A percentile compares a stretch with the other conserved stretches of the same genome.
These are phyloP conservation scores for Plagiodera versicolora DNA, from an alignment of 2,888 invertebrate genomes.

Conservation along the genomic window DNA sequence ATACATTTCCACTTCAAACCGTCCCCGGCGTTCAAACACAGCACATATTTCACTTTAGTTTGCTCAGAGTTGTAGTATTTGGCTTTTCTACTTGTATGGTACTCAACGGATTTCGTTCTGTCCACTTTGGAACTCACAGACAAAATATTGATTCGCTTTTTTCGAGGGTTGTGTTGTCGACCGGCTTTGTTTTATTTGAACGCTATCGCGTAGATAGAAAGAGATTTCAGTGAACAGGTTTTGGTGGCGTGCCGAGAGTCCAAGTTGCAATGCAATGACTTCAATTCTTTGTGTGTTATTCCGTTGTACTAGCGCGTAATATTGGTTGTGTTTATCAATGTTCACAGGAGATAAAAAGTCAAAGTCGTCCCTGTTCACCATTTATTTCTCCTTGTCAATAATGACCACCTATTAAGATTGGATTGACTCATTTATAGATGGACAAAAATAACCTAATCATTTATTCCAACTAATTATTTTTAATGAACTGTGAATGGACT, in stretches of 20 bases:
- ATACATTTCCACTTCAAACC: slow-evolving; percentile 5
- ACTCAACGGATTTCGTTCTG: slow-evolving; percentile 39
- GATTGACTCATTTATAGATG: slow-evolving; percentile 10
- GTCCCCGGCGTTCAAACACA: slow-evolving; percentile 11
- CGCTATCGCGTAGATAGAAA: background rate
- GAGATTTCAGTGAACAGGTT: background rate
- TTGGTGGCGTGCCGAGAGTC: background rate
- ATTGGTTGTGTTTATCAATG: background rate
- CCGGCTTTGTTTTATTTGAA: slow-evolving; percentile 20
- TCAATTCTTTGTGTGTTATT: no score
- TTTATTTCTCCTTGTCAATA: slow-evolving; percentile 1
- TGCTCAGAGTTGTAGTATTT: slow-evolving; percentile 38
- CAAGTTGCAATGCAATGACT: no score
- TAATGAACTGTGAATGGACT: slow-evolving; percentile 10
- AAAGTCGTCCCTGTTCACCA: background rate
- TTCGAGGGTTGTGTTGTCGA: slow-evolving; percentile 26
- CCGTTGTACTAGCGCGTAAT: no score
- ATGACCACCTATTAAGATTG: slow-evolving; percentile 15
- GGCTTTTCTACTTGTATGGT: slow-evolving; percentile 38
- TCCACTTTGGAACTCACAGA: slow-evolving; percentile 34
- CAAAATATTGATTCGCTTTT: slow-evolving; percentile 36
- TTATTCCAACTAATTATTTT: slow-evolving; percentile 12
- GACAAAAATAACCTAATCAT: slow-evolving; percentile 10
- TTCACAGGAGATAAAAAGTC: slow-evolving; percentile 2
- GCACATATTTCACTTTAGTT: slow-evolving; percentile 41